A percentile compares a stretch with the other conserved stretches of the same genome.
Conservation (phyloP, 1,140 invertebrate species). For the Bombus waltoni region DNA sequence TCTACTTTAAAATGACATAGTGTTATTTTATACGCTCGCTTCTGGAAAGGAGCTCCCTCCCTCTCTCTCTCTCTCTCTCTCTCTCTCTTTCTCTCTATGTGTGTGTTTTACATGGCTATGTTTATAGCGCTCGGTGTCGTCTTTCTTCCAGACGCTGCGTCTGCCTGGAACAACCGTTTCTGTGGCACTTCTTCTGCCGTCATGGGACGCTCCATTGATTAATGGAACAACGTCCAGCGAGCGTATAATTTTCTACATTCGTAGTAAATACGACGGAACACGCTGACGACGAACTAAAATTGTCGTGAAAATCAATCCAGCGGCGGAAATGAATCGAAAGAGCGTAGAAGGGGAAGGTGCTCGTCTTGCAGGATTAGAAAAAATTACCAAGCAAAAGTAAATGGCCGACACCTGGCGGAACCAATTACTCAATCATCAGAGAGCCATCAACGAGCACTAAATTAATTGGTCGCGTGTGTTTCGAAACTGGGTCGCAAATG, state of each 20-base stretch:
- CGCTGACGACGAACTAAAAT: not conserved
- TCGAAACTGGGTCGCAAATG: constrained; percentile 25
- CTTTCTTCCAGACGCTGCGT: constrained; percentile 2
- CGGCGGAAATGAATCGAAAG: not conserved
- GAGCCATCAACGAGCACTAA: not conserved
- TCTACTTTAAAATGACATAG: constrained; percentile 60
- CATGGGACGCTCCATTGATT: not conserved
- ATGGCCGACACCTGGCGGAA: not conserved
- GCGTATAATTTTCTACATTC: not conserved
- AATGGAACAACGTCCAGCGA: not conserved
- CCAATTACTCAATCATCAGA: not conserved
- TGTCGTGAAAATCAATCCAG: not conserved
- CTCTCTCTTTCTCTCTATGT: constrained; percentile 19
- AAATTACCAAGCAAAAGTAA: not conserved
- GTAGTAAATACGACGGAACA: not conserved
- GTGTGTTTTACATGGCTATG: not conserved
- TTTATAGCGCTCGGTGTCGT: constrained; percentile 25
- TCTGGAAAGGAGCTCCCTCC: not conserved
- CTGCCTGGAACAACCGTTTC: not conserved
- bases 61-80: not conserved
- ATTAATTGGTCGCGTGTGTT: constrained; percentile 22
- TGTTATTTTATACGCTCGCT: constrained; percentile 71
- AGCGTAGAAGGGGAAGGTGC: not conserved
- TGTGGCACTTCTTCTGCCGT: not conserved
- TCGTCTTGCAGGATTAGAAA: not conserved